A percentile compares a stretch with the other conserved stretches of the same genome.
These are phyloP conservation scores for Seladonia tumulorum DNA, from an alignment of 2,888 invertebrate species.

Conservation along the genomic window DNA sequence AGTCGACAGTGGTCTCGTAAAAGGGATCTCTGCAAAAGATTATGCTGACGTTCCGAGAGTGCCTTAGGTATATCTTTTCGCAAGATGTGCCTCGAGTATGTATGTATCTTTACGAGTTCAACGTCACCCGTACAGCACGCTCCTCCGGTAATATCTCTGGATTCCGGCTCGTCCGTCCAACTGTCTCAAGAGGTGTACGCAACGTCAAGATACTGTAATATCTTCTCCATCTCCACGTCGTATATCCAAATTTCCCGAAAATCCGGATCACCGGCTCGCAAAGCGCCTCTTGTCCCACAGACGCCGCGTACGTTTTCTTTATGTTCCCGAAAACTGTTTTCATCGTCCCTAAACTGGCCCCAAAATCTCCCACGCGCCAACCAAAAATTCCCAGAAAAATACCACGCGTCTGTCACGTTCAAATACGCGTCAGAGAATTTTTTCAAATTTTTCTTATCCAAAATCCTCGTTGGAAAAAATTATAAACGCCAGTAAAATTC, in stretches of 20 bases:
- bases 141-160: slow-evolving; percentile 55
- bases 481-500: too few species aligned
- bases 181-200: slow-evolving; percentile 54
- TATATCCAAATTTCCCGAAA: slow-evolving; percentile 42
- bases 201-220: slow-evolving; percentile 43
- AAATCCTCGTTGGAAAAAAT: background rate
- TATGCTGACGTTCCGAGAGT: slow-evolving; percentile 70
- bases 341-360: background rate
- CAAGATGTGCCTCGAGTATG: slow-evolving; percentile 67
- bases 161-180: slow-evolving; percentile 51
- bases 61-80: slow-evolving; percentile 62
- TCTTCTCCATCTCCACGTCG: slow-evolving; percentile 23
- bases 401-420: background rate
- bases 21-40: slow-evolving; percentile 69
- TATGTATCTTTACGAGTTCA: slow-evolving; percentile 73
- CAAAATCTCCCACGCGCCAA: background rate
- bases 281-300: background rate
- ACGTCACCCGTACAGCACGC: slow-evolving; percentile 46
- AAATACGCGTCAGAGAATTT: background rate
- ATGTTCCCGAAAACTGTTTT: background rate
- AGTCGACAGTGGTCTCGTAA: slow-evolving; percentile 68
- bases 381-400: background rate
- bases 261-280: slow-evolving; percentile 28
- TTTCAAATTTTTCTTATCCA: background rate
- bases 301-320: background rate